A percentile compares a stretch with the other conserved stretches of the same genome.
Evolutionary conservation across 2,888 invertebrate species (phyloP).

Genomic region (Rhamphomyia laevipes): DNA sequence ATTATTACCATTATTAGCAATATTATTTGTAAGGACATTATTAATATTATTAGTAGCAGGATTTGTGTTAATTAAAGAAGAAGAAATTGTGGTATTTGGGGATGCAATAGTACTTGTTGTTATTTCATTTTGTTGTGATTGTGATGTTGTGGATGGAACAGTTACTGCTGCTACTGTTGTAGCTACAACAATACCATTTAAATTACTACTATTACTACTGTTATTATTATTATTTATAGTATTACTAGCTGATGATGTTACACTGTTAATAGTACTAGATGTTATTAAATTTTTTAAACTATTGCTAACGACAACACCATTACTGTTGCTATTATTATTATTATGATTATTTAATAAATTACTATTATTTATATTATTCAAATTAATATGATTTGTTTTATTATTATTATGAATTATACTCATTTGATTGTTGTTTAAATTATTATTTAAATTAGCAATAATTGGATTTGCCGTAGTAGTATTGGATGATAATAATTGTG

Average conservation of each 20-base stretch:
- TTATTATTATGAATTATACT: background rate
- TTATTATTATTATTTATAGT: constrained; percentile 6
- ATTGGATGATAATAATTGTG: constrained; percentile 14
- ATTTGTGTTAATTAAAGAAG: background rate
- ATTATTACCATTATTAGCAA: constrained; percentile 11
- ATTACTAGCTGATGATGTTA: constrained; percentile 6
- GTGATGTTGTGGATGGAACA: background rate
- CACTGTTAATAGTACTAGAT: constrained; percentile 13
- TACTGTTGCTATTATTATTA: constrained; percentile 17
- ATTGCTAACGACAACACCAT: constrained; percentile 21
- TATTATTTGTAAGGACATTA: constrained; percentile 6
- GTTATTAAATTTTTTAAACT: constrained; percentile 11
- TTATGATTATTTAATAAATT: constrained; percentile 13
- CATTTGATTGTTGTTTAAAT: constrained; percentile 6
- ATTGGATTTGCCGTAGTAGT: constrained; percentile 36
- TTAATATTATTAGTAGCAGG: background rate
- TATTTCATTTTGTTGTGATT: background rate
- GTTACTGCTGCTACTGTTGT: background rate
- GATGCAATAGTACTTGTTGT: background rate
- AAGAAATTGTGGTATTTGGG: background rate
- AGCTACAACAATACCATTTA: constrained; percentile 14
- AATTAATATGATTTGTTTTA: constrained; percentile 10
- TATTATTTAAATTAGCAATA: constrained; percentile 17
- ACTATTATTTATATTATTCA: constrained; percentile 12
- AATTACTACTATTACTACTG: constrained; percentile 7